Evolutionary conservation across 2,888 invertebrate genomes (phyloP).

Genomic region (Sisyra terminalis): DNA sequence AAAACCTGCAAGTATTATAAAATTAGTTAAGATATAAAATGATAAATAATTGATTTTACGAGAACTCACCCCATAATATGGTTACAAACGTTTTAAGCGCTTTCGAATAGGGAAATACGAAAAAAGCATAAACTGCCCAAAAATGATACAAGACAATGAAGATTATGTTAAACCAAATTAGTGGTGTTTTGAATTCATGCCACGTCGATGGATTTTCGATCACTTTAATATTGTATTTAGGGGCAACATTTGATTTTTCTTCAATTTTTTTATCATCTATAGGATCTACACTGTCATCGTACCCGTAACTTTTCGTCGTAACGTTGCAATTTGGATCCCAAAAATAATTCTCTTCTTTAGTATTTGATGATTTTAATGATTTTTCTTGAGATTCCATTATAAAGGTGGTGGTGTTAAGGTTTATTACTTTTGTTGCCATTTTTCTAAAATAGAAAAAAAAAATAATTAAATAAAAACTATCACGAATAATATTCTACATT

Average conservation of each 20-base stretch:
- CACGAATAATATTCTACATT: too few relatives aligned
- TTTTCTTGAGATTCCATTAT: too few relatives aligned
- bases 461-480: background rate
- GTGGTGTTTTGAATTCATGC: conserved; percentile 33
- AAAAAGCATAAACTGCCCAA: conserved; percentile 24
- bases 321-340: background rate
- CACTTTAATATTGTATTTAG: too few relatives aligned
- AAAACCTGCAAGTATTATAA: conserved; percentile 22
- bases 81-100: conserved; percentile 24
- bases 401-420: too few relatives aligned
- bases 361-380: too few relatives aligned
- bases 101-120: conserved; percentile 21
- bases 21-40: conserved; percentile 4
- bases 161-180: conserved; percentile 47
- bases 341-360: background rate
- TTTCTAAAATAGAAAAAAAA: background rate
- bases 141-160: conserved; percentile 35
- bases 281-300: background rate
- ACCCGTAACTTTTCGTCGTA: background rate
- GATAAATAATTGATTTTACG: background rate
- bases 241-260: background rate
- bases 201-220: background rate
- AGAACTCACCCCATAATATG: conserved; percentile 40
- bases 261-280: background rate
- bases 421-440: too few relatives aligned